Conservation (phyloP, 2,113 vertebrate genomes). For the Tylochromis polylepis region DNA sequence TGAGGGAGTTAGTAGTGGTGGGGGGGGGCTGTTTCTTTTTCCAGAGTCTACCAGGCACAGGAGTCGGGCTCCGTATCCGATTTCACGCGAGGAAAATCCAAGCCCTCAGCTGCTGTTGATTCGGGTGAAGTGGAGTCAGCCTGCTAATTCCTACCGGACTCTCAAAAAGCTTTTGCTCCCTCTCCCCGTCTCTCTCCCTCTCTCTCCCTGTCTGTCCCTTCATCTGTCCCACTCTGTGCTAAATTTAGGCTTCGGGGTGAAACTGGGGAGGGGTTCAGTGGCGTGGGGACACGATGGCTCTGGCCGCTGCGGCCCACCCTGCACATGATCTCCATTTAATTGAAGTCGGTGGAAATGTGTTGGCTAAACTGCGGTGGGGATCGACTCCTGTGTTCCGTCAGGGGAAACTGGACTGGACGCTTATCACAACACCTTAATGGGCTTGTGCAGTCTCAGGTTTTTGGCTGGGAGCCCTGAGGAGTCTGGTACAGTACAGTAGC, state of each 20-base stretch:
- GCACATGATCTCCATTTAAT: slow-evolving; percentile 50
- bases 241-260: slow-evolving; percentile 59
- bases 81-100: slow-evolving; percentile 70
- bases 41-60: slow-evolving; percentile 65
- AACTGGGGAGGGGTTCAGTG: slow-evolving; percentile 17
- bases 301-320: slow-evolving; percentile 36
- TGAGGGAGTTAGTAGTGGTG: slow-evolving; percentile 34
- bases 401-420: slow-evolving; percentile 64
- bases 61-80: slow-evolving; percentile 64
- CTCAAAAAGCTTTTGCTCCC: slow-evolving; percentile 41
- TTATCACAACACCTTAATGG: slow-evolving; percentile 74
- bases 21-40: slow-evolving; percentile 67
- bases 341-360: slow-evolving; percentile 63
- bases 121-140: slow-evolving; percentile 67
- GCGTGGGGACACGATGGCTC: slow-evolving; percentile 35
- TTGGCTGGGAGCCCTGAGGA: slow-evolving; percentile 44
- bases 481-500: slow-evolving; percentile 48
- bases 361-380: slow-evolving; percentile 63
- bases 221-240: slow-evolving; percentile 38
- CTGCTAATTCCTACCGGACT: slow-evolving; percentile 67
- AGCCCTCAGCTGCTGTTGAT: slow-evolving; percentile 71
- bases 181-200: not conserved
- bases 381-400: slow-evolving; percentile 62
- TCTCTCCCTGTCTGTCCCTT: slow-evolving; percentile 9
- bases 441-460: slow-evolving; percentile 55